Evolutionary conservation across 2,888 invertebrate species (phyloP).

Genomic region (Apamea monoglypha): DNA sequence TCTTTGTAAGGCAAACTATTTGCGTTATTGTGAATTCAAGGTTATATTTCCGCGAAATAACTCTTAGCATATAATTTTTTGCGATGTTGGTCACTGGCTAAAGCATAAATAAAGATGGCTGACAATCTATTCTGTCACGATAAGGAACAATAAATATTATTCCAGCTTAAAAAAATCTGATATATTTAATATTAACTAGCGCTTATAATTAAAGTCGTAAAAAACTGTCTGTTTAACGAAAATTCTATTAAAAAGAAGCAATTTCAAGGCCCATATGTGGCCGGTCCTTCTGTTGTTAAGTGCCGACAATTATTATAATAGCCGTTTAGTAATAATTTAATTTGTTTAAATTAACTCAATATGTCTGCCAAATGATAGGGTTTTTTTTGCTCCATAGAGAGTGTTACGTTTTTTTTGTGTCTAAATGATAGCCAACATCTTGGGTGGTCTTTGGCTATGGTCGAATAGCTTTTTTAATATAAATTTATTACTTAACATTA

Average conservation of each 20-base stretch:
- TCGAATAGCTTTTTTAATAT: neutral
- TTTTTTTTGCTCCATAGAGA: slow-evolving; percentile 35
- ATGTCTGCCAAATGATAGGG: slow-evolving; percentile 28
- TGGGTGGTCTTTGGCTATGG: slow-evolving; percentile 45
- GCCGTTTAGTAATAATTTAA: slow-evolving; percentile 24
- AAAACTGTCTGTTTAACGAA: neutral
- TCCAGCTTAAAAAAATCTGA: neutral
- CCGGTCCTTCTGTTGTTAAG: slow-evolving; percentile 7
- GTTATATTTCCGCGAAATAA: slow-evolving; percentile 15
- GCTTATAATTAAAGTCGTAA: slow-evolving; percentile 1
- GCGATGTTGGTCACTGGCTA: neutral
- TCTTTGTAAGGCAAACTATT: slow-evolving; percentile 1
- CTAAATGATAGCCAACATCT: neutral
- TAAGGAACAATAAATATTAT: neutral
- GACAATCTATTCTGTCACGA: neutral
- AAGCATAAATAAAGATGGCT: slow-evolving; percentile 21
- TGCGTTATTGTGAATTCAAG: slow-evolving; percentile 29
- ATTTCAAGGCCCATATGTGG: slow-evolving; percentile 29
- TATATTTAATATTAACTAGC: slow-evolving; percentile 16
- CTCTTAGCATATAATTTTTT: slow-evolving; percentile 18
- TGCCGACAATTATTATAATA: slow-evolving; percentile 42
- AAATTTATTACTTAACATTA: neutral
- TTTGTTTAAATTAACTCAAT: slow-evolving; percentile 45
- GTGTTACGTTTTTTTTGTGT: slow-evolving; percentile 25
- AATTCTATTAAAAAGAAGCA: slow-evolving; percentile 25